A percentile compares a stretch with the other conserved stretches of the same genome.
Conservation (phyloP, 2,113 vertebrate genomes). For the Syngnathus typhle region DNA sequence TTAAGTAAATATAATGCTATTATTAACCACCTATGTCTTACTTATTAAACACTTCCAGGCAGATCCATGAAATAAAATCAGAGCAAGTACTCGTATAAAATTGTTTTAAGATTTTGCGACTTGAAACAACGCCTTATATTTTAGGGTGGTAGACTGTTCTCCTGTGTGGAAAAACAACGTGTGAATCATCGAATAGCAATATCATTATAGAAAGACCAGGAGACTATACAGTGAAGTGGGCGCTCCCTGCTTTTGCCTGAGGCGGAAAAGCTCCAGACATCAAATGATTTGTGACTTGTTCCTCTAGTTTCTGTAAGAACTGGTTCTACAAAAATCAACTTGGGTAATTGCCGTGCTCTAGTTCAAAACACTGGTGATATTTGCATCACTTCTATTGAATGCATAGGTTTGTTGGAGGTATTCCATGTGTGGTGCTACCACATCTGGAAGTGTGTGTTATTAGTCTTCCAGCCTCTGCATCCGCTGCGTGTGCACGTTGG, state of each 20-base stretch:
- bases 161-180: not conserved
- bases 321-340: not conserved
- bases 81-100: too few relatives aligned
- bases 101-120: too few relatives aligned
- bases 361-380: not conserved
- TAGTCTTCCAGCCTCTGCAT: not conserved
- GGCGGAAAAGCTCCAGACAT: not conserved
- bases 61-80: too few relatives aligned
- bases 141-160: not conserved
- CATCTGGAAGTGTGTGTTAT: not conserved
- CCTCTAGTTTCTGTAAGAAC: not conserved
- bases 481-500: conserved; percentile 13
- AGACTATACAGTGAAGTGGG: not conserved
- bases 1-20: too few relatives aligned
- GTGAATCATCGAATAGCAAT: not conserved
- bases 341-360: not conserved
- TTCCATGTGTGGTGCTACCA: not conserved
- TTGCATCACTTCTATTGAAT: not conserved
- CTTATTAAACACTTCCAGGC: too few relatives aligned
- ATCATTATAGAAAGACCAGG: not conserved
- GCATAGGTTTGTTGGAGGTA: not conserved
- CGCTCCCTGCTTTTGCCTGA: not conserved
- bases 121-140: too few relatives aligned
- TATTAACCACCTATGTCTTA: too few relatives aligned
- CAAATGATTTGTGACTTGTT: not conserved